A percentile compares a stretch with the other conserved stretches of the same genome.
These are phyloP conservation scores for Papilio glaucus DNA, from an alignment of 1,140 invertebrate genomes.

Conservation along the genomic window DNA sequence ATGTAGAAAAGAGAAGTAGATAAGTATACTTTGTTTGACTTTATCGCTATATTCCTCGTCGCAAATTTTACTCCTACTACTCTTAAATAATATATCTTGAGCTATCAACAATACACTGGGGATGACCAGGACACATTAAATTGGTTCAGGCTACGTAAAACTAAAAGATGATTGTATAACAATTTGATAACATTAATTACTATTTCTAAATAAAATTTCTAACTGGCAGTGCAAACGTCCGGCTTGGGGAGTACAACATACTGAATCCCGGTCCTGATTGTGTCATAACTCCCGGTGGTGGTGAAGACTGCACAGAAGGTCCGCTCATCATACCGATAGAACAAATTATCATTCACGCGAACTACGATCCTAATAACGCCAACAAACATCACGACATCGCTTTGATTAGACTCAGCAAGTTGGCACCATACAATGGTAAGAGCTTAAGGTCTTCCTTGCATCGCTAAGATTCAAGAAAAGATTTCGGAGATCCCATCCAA, in stretches of 20 bases:
- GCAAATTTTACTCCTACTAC: background rate
- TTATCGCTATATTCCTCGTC: too few species aligned
- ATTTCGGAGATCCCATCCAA: too few species aligned
- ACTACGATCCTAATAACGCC: conserved; percentile 47
- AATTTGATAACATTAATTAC: too few species aligned
- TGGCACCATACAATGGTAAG: conserved; percentile 69
- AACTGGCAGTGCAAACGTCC: conserved; percentile 57
- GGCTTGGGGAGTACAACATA: conserved; percentile 82
- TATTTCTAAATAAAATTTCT: background rate
- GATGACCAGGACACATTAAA: background rate
- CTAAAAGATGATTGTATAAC: too few species aligned
- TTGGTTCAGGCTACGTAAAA: too few species aligned
- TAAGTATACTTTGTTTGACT: too few species aligned
- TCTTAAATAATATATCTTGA: background rate
- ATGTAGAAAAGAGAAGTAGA: too few species aligned
- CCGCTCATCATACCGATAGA: conserved; percentile 64
- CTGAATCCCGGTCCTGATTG: conserved; percentile 63
- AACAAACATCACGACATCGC: conserved; percentile 77
- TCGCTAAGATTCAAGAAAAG: too few species aligned
- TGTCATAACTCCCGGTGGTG: conserved; percentile 47
- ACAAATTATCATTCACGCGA: conserved; percentile 68
- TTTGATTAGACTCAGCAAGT: conserved; percentile 69
- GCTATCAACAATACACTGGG: background rate
- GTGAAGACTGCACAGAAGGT: conserved; percentile 61
- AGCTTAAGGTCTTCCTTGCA: background rate